Evolutionary conservation across 2,797 vertebrate genomes (phyloP).

Genomic region (Coregonus ussuriensis): DNA sequence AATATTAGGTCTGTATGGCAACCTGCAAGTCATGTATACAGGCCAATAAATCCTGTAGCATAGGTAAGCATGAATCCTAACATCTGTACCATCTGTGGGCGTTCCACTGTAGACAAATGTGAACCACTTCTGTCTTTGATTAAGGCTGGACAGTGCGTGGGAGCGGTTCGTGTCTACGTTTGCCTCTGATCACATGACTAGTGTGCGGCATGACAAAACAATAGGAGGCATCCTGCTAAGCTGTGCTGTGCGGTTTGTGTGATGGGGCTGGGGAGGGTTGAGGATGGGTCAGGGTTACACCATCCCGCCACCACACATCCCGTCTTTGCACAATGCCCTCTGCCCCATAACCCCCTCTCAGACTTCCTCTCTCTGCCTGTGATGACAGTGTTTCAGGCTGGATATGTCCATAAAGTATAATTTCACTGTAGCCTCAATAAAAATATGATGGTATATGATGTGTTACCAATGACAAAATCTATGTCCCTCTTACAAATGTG

Average conservation of each 20-base stretch:
- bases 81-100: neutral
- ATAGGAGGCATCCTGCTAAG: neutral
- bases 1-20: neutral
- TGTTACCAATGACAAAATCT: neutral
- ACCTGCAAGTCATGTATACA: neutral
- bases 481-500: neutral
- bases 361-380: constrained; percentile 4
- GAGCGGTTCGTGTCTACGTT: neutral
- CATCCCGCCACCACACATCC: constrained; percentile 24
- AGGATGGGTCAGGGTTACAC: constrained; percentile 51
- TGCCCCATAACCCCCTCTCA: constrained; percentile 9
- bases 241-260: neutral
- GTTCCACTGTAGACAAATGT: neutral
- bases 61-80: neutral
- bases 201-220: constrained; percentile 1
- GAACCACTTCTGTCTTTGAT: neutral
- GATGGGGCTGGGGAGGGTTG: constrained; percentile 2
- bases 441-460: neutral
- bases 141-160: neutral
- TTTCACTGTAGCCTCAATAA: neutral
- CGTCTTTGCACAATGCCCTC: constrained; percentile 26
- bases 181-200: neutral
- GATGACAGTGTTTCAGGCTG: neutral
- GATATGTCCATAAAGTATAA: neutral
- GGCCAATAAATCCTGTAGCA: neutral